phyloP scores from a whole-genome alignment of 2,888 invertebrate genomes.

The Machimus rusticus region DNA sequence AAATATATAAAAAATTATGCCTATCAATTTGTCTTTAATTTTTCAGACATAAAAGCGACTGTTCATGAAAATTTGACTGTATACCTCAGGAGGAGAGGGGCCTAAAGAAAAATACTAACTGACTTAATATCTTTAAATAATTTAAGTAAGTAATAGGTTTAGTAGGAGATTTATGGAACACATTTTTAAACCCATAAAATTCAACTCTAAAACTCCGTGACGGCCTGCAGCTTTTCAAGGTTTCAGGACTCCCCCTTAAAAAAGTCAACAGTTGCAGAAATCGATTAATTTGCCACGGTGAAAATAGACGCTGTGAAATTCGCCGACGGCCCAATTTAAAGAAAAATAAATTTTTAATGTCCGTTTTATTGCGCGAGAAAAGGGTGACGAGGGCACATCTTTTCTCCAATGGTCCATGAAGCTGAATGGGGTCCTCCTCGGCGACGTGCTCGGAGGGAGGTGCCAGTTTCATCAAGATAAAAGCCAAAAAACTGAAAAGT shows the following conservation, averaged over 20 bases:
- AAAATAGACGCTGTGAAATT: not conserved
- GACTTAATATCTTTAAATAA: not conserved
- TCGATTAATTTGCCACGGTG: constrained; percentile 21
- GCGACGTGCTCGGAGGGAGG: constrained; percentile 2
- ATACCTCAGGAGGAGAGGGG: no score
- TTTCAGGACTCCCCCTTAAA: not conserved
- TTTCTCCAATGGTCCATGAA: not conserved
- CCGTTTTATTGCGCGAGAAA: constrained; percentile 25
- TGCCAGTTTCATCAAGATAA: constrained; percentile 24
- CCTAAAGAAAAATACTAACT: not conserved
- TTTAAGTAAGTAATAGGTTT: not conserved
- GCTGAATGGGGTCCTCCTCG: not conserved
- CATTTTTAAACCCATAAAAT: not conserved
- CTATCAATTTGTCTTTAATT: no score
- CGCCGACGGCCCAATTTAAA: constrained; percentile 24
- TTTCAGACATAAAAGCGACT: no score
- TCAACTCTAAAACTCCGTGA: not conserved
- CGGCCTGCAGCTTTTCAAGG: not conserved
- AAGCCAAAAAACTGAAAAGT: not conserved
- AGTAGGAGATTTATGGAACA: not conserved
- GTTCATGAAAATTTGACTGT: no score
- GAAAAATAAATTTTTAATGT: constrained; percentile 38
- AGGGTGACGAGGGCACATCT: constrained; percentile 17
- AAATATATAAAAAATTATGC: no score
- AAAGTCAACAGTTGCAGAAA: constrained; percentile 26